Base-by-base conservation (phyloP, 2,888 invertebrate species). In the Stegophylla sp. region DNA sequence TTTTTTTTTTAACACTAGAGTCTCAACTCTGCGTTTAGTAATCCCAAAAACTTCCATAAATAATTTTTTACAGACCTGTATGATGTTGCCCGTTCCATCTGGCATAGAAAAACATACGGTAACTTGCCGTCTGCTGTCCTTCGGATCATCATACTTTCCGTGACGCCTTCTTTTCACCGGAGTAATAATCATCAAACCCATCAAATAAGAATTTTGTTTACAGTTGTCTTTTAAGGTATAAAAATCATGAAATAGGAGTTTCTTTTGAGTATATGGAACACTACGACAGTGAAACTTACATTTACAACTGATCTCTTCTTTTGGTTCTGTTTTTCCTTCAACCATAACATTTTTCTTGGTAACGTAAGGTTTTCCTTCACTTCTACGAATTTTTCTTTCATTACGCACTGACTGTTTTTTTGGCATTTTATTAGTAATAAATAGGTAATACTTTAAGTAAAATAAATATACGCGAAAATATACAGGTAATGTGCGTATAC, bases 11-110 rank as follows among this genome's bases (percentile, higher is more conserved):
- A 45, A 69, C 66, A 79, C 74, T 20, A 82, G 67, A 67, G 81
- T 79, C 53, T 81, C 79, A 41, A 82, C 43, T 72, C 79, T 72
- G 45, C 76, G 48, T 69, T 69, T 82, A 41, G 71, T 82, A 51
- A 82, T 81, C 61, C 64, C 82, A 82, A 83, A 83, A 83, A 83
- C 82, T 64, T 84, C 76, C 59, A 79, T 66, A 82, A 84, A 84
- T 34, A 82, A 83, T 83, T 83, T 81, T 56, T 82, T 81, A 69
- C 83, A 84, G 51, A 84, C 83, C 73, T 82, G 74, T 53, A 83
- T 71, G 69, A 82, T 74, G 59, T 77, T 69, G 59, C 83, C 83
- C 64, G 76, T 82, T 53, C 82, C 83, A 83, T 84, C 82, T 48
- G 84, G 83, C 41, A 84, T 66, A 63, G 82, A 82, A 74, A 82